Percentiles rank a stretch among this genome's conserved stretches.
phyloP scores from a whole-genome alignment of 1,140 invertebrate species.

The Bilobella aurantiaca region DNA sequence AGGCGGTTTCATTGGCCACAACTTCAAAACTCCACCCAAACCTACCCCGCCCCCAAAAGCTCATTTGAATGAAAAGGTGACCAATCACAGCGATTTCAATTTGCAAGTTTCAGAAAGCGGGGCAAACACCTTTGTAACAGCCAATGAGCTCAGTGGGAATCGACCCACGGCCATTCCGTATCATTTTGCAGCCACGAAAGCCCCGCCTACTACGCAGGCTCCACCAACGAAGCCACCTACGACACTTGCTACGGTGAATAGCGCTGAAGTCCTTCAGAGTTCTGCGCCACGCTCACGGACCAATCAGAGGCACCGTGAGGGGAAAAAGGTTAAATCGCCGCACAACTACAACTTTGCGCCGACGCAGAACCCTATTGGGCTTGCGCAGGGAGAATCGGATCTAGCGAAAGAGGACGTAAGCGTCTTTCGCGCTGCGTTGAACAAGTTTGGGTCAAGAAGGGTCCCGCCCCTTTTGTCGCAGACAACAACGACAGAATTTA shows the following conservation, averaged over 20 bases:
- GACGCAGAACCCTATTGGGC: slow-evolving; percentile 25
- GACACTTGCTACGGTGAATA: neutral
- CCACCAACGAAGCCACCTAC: slow-evolving; percentile 16
- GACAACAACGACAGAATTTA: too few relatives aligned
- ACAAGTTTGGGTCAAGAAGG: slow-evolving; percentile 29
- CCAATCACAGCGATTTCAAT: too few relatives aligned
- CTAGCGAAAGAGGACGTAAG: slow-evolving; percentile 27
- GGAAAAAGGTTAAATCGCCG: slow-evolving; percentile 17
- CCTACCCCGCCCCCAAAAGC: too few relatives aligned
- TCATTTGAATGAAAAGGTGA: too few relatives aligned
- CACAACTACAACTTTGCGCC: slow-evolving; percentile 32
- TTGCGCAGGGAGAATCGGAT: slow-evolving; percentile 21
- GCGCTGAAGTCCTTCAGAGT: neutral
- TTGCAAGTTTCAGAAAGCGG: neutral
- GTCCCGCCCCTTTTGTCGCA: too few relatives aligned
- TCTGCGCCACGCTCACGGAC: neutral
- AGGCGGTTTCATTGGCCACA: too few relatives aligned
- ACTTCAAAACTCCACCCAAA: too few relatives aligned
- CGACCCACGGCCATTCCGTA: slow-evolving; percentile 30
- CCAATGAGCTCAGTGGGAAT: slow-evolving; percentile 32
- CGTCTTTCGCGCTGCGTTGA: slow-evolving; percentile 23
- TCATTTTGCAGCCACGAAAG: slow-evolving; percentile 26
- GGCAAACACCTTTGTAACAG: slow-evolving; percentile 19
- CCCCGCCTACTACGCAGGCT: neutral
- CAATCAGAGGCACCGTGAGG: neutral